A percentile compares a stretch with the other conserved stretches of the same genome.
These are phyloP conservation scores for Hiodon alosoides DNA, from an alignment of 2,113 vertebrate species.

Conservation along the genomic window DNA sequence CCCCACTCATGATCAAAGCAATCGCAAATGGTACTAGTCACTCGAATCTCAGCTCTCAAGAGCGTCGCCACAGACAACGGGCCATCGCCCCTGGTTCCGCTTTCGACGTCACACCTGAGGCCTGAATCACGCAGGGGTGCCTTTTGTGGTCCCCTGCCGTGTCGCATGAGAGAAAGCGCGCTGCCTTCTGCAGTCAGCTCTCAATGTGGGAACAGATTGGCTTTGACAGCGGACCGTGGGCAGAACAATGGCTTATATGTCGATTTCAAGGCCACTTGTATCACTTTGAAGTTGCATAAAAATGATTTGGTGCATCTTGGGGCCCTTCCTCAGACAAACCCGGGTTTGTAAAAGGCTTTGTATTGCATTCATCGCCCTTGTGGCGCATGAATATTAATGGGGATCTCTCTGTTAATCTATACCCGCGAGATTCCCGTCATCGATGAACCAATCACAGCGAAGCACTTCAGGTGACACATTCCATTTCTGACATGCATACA, in stretches of 20 bases:
- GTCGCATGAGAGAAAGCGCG: too few relatives aligned
- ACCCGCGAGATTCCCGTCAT: neutral
- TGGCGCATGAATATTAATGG: neutral
- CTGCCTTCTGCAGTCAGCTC: neutral
- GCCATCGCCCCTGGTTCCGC: too few relatives aligned
- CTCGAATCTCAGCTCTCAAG: neutral
- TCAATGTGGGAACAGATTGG: neutral
- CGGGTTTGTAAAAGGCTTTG: neutral
- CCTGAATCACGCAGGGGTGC: neutral
- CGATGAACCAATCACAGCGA: neutral
- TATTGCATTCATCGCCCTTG: neutral
- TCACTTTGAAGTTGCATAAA: neutral
- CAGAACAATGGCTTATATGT: neutral
- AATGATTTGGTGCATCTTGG: neutral
- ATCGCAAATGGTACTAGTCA: too few relatives aligned
- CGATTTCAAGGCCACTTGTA: neutral
- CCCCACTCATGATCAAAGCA: neutral
- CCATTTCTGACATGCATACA: too few relatives aligned
- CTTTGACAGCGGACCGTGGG: neutral
- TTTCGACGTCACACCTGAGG: neutral
- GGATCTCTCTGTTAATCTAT: neutral
- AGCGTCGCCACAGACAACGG: neutral
- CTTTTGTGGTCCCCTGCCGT: too few relatives aligned
- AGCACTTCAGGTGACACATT: neutral
- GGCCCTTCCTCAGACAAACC: neutral